These are phyloP conservation scores for Haliclona indistincta DNA, from an alignment of 37 sponge, comb jelly and placozoan species.

Conservation along the genomic window DNA sequence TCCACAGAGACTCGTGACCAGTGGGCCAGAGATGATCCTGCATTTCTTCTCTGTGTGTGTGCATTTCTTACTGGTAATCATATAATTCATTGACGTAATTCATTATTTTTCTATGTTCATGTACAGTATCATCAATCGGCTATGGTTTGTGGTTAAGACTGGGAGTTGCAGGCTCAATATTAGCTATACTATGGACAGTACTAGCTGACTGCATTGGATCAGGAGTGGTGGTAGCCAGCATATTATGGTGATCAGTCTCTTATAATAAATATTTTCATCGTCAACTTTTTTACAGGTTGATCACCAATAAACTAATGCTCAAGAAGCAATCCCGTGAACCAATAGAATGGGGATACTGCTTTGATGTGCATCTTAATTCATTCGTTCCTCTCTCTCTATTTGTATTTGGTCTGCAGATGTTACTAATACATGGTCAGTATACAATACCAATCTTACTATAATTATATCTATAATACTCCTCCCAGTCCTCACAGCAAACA, in stretches of 20 bases:
- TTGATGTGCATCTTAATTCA: constrained; percentile 97
- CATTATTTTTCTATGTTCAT: background rate
- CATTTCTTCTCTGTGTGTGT: constrained; percentile 83
- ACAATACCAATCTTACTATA: background rate
- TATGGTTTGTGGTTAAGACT: constrained; percentile 70
- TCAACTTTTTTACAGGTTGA: constrained; percentile 34
- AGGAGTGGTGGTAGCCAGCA: constrained; percentile 72
- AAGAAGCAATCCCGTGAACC: constrained; percentile 2
- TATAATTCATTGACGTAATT: background rate
- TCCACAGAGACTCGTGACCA: constrained; percentile 75
- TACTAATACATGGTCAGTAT: constrained; percentile 64
- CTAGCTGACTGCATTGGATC: constrained; percentile 82
- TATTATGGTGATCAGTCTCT: constrained; percentile 74
- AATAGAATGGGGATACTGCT: constrained; percentile 95
- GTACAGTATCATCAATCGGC: constrained; percentile 59
- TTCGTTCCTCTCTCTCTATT: constrained; percentile 82
- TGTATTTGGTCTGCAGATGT: constrained; percentile 79
- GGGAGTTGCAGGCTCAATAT: constrained; percentile 60
- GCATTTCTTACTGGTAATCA: constrained; percentile 58
- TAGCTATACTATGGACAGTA: constrained; percentile 79
- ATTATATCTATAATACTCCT: background rate
- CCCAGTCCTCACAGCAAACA: constrained; percentile 34
- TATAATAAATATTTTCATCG: background rate
- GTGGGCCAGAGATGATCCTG: constrained; percentile 98
- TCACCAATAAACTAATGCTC: constrained; percentile 34